Conservation (phyloP, 2,888 invertebrate genomes). For the Harpalus rufipes region DNA sequence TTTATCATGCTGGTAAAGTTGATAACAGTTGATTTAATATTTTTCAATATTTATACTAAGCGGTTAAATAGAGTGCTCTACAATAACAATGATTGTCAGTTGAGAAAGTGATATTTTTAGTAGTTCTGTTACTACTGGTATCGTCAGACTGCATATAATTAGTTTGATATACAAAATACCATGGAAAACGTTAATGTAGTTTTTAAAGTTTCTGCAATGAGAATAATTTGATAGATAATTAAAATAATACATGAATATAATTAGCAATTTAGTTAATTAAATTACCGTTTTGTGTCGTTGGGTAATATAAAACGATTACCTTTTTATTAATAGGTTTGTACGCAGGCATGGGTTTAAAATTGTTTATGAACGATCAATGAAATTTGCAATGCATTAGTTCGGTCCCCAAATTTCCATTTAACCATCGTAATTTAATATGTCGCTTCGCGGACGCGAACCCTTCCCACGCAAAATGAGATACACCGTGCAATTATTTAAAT, state of each 20-base stretch:
- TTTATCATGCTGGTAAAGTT: too few relatives aligned
- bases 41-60: too few relatives aligned
- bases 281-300: slow-evolving; percentile 9
- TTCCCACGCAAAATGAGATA: slow-evolving; percentile 50
- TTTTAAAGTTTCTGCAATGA: not conserved
- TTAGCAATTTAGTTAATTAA: slow-evolving; percentile 10
- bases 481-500: slow-evolving; percentile 64
- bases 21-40: too few relatives aligned
- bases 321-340: slow-evolving; percentile 54
- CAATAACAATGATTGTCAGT: too few relatives aligned
- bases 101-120: too few relatives aligned
- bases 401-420: slow-evolving; percentile 62
- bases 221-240: too few relatives aligned
- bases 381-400: slow-evolving; percentile 64
- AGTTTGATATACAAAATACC: too few relatives aligned
- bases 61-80: too few relatives aligned
- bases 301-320: slow-evolving; percentile 56
- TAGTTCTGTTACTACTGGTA: too few relatives aligned
- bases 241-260: not conserved
- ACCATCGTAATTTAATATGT: slow-evolving; percentile 65
- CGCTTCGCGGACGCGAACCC: slow-evolving; percentile 36
- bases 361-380: slow-evolving; percentile 66
- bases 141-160: too few relatives aligned
- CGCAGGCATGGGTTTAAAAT: slow-evolving; percentile 62
- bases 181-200: not conserved